Evolutionary conservation across 2,797 vertebrate genomes (phyloP).

Genomic region (Scyliorhinus canicula): DNA sequence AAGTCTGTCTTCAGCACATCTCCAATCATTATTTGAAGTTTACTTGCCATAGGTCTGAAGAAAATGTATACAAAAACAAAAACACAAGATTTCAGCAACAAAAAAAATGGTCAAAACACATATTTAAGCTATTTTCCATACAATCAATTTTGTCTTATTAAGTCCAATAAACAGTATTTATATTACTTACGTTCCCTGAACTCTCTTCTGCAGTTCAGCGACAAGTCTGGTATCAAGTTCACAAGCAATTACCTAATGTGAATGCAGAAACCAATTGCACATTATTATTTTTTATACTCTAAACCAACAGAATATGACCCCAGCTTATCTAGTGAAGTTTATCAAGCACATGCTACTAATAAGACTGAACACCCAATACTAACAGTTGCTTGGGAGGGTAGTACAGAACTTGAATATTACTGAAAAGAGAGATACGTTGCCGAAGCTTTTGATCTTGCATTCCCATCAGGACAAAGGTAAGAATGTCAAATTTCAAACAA

Average conservation of each 20-base stretch:
- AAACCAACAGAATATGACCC: background rate
- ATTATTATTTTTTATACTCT: background rate
- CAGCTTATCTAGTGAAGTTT: background rate
- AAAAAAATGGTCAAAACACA: background rate
- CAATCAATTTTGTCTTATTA: background rate
- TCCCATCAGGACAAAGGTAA: background rate
- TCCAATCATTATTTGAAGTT: slow-evolving; percentile 89
- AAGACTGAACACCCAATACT: background rate
- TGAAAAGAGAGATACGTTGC: background rate
- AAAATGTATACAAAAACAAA: slow-evolving; percentile 40
- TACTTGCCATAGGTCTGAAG: slow-evolving; percentile 76
- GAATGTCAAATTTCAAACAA: background rate
- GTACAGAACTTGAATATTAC: background rate
- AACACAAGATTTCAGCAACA: background rate
- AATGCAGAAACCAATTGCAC: slow-evolving; percentile 30
- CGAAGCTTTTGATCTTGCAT: background rate
- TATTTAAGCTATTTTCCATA: background rate
- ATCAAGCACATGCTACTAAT: background rate
- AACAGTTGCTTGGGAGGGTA: background rate
- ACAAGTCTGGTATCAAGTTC: slow-evolving; percentile 89
- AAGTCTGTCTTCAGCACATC: slow-evolving; percentile 87
- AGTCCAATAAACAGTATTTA: background rate
- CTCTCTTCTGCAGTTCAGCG: slow-evolving; percentile 95
- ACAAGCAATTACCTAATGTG: slow-evolving; percentile 84
- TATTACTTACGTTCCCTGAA: slow-evolving; percentile 90